phyloP scores from a whole-genome alignment of 2,113 vertebrate genomes.

The Myanophis thanlyinensis region DNA sequence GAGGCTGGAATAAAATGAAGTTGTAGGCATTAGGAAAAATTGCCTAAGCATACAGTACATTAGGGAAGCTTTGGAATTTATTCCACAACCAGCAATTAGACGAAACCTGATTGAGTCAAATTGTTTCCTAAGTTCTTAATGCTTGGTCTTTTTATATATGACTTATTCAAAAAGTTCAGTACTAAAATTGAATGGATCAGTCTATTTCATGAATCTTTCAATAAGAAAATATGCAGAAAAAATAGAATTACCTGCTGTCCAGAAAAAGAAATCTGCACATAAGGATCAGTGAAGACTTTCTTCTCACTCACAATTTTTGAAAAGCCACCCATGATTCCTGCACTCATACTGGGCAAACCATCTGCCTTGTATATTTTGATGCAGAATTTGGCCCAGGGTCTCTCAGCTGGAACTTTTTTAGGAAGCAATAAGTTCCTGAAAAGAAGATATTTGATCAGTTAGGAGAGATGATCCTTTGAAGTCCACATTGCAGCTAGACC shows the following conservation, averaged over 20 bases:
- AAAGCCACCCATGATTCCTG: conserved; percentile 85
- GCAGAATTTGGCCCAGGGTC: conserved; percentile 87
- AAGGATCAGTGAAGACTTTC: conserved; percentile 86
- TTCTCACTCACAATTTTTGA: conserved; percentile 83
- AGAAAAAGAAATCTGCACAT: conserved; percentile 84
- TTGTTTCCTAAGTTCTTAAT: not conserved
- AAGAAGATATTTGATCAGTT: not conserved
- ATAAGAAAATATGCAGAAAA: not conserved
- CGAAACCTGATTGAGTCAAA: not conserved
- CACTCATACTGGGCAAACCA: conserved; percentile 85
- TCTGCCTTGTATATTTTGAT: conserved; percentile 84
- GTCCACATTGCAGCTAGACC: not conserved
- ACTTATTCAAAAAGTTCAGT: not conserved
- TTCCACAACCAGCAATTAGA: not conserved
- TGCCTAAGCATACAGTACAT: not conserved
- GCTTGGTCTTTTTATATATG: not conserved
- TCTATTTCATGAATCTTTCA: not conserved
- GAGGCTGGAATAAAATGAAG: not conserved
- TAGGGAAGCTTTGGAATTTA: not conserved
- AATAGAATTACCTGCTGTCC: conserved; percentile 83
- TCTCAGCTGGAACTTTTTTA: conserved; percentile 79
- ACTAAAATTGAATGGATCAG: not conserved
- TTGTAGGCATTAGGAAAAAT: not conserved
- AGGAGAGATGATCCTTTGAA: not conserved
- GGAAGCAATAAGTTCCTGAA: conserved; percentile 88